A percentile compares a stretch with the other conserved stretches of the same genome.
Conservation (phyloP, 2,113 vertebrate genomes). For the Gadus macrocephalus region DNA sequence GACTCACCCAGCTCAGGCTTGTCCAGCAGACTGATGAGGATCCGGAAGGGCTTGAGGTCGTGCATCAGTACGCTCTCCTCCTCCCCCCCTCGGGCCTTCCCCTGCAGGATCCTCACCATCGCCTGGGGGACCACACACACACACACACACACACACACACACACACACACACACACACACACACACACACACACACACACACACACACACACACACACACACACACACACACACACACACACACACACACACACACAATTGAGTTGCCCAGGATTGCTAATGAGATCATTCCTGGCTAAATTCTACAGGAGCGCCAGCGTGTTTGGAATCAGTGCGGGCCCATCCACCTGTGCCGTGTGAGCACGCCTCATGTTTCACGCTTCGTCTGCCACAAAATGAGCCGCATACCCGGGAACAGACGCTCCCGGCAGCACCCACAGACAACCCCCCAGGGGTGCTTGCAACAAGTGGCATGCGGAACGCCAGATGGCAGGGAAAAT, state of each 20-base stretch:
- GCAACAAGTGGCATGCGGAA: slow-evolving; percentile 30
- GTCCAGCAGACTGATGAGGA: slow-evolving; percentile 97
- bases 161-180: not conserved
- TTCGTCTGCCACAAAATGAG: slow-evolving; percentile 48
- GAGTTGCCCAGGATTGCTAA: too few relatives aligned
- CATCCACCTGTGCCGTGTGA: slow-evolving; percentile 1
- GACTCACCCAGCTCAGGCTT: slow-evolving; percentile 93
- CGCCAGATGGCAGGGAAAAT: slow-evolving; percentile 58
- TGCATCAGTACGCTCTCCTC: slow-evolving; percentile 90
- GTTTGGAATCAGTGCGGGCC: too few relatives aligned
- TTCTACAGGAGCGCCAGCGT: too few relatives aligned
- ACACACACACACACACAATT: not conserved
- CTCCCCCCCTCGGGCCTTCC: slow-evolving; percentile 86
- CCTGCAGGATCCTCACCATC: slow-evolving; percentile 95
- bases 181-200: not conserved
- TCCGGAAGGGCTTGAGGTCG: slow-evolving; percentile 96
- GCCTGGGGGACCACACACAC: slow-evolving; percentile 71
- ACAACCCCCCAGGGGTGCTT: slow-evolving; percentile 49
- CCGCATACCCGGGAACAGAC: slow-evolving; percentile 41
- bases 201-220: not conserved
- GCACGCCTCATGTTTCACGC: slow-evolving; percentile 42
- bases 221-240: slow-evolving; percentile 4
- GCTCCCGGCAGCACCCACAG: slow-evolving; percentile 49
- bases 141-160: not conserved
- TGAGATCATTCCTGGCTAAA: too few relatives aligned